Conservation (phyloP, 2,888 invertebrate genomes). For the Magallana nippona region DNA sequence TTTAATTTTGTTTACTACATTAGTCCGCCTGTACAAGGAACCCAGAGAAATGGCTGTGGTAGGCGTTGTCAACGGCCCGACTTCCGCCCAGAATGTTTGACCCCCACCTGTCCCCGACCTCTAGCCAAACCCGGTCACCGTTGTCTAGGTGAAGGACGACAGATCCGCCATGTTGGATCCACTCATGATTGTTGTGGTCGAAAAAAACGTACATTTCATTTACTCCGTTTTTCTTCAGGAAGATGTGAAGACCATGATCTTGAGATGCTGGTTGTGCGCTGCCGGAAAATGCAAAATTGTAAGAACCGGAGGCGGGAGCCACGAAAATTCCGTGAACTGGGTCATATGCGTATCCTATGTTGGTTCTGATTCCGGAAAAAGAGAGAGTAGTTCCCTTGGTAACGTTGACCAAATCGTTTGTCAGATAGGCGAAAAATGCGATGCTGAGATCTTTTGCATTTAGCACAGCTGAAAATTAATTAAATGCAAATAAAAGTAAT, state of each 20-base stretch:
- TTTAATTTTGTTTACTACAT: background rate
- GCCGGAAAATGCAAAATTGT: conserved; percentile 19
- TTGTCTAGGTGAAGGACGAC: conserved; percentile 6
- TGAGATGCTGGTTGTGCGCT: background rate
- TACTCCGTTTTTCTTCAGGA: conserved; percentile 12
- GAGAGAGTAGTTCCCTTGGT: background rate
- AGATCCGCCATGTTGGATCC: background rate
- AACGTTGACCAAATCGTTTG: background rate
- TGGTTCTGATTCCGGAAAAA: conserved; percentile 36
- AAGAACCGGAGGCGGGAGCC: background rate
- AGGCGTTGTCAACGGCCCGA: conserved; percentile 3
- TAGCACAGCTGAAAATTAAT: background rate
- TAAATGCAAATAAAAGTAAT: background rate
- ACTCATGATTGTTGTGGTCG: conserved; percentile 10
- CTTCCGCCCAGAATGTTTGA: background rate
- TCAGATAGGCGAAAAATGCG: conserved; percentile 25
- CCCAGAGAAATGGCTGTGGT: conserved; percentile 18
- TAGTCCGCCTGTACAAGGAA: conserved; percentile 19
- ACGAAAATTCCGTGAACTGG: conserved; percentile 20
- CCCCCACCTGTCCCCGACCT: background rate
- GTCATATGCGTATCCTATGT: conserved; percentile 37
- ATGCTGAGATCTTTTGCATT: conserved; percentile 1
- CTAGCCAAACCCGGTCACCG: conserved; percentile 26
- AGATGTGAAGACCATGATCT: conserved; percentile 20
- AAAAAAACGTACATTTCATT: conserved; percentile 17